Evolutionary conservation across 1,140 invertebrate genomes (phyloP), one percentile per base, ranked within the genome.

Genomic region (Coptotermes formosanus): DNA sequence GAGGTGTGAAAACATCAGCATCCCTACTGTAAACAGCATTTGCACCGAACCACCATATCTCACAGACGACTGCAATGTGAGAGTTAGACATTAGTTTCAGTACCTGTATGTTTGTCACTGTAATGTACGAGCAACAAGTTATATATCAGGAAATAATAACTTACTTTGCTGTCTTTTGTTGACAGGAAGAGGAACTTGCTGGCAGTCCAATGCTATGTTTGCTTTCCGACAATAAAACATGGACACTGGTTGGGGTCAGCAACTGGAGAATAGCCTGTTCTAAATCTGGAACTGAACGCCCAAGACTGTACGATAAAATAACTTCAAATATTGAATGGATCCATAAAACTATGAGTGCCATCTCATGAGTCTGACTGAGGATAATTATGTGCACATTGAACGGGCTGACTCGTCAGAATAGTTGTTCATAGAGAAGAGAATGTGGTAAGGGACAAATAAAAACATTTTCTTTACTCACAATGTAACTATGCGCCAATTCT

Each of bases 191-290:
- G 91, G 96, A 97, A 91, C 94, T 95, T 88, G 95, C 96, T n/a
- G 96, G 96, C 16, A 96, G 95, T 92, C 95, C 96, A 11, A 94
- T 97, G 92, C 92, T 96, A 87, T 97, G 96, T 88, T 91, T 95
- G 7, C 64, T 48, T 45, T 90, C 93, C 1, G 93, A 93, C 83
- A 92, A 92, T 38, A 93, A 93, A 75, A 93, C 91, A 88, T 97
- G 96, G 96, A 94, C 94, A 0, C 89, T 97, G 8, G 90, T 93
- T 3, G 96, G 96, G 0, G 93, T 97, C 4, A 94, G 95, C 81
- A 96, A 95, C 86, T 97, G 96, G 96, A 92, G 96, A 83, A 97
- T 97, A 88, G 96, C 95, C 2, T 97, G 96, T 88, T 92, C 92
- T 45, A 93, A 92, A 87, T 93, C 93, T 48, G 95, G 95, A n/a